phyloP scores from a whole-genome alignment of 2,888 invertebrate genomes.

The Epinotia brunnichana region DNA sequence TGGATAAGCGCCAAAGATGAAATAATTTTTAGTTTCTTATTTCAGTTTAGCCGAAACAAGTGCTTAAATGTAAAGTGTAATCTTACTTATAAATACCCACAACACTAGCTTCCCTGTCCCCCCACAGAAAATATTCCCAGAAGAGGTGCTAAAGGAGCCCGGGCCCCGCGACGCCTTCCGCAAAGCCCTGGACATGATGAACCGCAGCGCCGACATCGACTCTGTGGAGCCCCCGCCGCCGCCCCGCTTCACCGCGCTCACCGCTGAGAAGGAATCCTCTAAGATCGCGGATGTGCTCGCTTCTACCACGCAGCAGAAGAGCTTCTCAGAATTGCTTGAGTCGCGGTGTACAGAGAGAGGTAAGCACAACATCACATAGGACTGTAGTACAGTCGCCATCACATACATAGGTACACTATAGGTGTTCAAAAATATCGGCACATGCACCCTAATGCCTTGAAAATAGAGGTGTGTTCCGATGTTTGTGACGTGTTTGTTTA shows the following conservation, averaged over 20 bases:
- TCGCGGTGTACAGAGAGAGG: constrained; percentile 93
- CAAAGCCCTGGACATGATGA: constrained; percentile 96
- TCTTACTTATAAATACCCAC: no score
- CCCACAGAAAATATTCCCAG: constrained; percentile 78
- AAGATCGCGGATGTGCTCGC: constrained; percentile 69
- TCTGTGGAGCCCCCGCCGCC: constrained; percentile 82
- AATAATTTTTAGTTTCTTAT: no score
- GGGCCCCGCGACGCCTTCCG: constrained; percentile 89
- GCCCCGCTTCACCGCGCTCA: constrained; percentile 66
- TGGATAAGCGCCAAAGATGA: no score
- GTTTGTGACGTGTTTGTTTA: no score
- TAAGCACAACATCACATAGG: neutral
- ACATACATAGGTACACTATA: no score
- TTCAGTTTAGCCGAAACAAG: no score
- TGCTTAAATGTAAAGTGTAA: no score
- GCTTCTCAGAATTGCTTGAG: constrained; percentile 92
- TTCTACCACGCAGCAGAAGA: constrained; percentile 67
- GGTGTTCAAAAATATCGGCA: no score
- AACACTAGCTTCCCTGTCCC: no score
- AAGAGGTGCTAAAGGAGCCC: constrained; percentile 75
- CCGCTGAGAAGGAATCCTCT: constrained; percentile 69
- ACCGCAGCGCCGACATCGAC: constrained; percentile 89
- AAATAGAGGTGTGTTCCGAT: no score
- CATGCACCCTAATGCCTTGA: no score
- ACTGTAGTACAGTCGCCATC: no score